These are phyloP conservation scores for Mya arenaria DNA, from an alignment of 1,140 invertebrate species.

Conservation along the genomic window DNA sequence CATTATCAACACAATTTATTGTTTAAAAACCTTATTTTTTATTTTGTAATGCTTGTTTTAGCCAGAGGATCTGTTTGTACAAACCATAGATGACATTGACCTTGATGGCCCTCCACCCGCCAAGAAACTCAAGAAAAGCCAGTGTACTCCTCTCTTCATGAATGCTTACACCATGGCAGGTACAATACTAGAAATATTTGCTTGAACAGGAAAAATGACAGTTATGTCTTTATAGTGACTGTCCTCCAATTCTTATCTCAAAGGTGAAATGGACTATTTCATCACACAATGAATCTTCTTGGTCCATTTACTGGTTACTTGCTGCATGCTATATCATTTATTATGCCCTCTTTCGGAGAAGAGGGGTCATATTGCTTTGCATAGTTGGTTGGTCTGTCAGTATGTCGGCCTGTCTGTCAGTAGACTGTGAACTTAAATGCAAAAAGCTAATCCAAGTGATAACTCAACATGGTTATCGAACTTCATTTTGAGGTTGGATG, in stretches of 20 bases:
- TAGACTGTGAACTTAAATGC: not conserved
- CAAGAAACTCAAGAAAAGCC: constrained; percentile 94
- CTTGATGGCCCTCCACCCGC: constrained; percentile 88
- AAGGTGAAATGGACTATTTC: no score
- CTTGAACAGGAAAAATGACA: no score
- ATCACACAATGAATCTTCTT: no score
- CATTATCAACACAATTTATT: no score
- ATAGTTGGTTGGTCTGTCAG: not conserved
- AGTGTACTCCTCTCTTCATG: constrained; percentile 98
- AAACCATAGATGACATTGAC: constrained; percentile 90
- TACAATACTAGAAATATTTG: no score
- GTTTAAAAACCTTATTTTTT: no score
- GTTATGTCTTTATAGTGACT: no score
- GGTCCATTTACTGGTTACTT: no score
- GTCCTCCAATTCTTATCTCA: no score
- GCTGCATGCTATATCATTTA: not conserved
- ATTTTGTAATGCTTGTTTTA: constrained; percentile 38
- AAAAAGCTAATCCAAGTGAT: no score
- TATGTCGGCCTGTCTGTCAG: not conserved
- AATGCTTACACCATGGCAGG: constrained; percentile 88
- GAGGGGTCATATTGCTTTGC: not conserved
- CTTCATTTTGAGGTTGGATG: no score
- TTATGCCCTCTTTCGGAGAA: not conserved
- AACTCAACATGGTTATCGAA: no score
- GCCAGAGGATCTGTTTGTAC: constrained; percentile 94